phyloP scores from a whole-genome alignment of 2,113 vertebrate genomes.

The Brachyhypopomus occidentalis region DNA sequence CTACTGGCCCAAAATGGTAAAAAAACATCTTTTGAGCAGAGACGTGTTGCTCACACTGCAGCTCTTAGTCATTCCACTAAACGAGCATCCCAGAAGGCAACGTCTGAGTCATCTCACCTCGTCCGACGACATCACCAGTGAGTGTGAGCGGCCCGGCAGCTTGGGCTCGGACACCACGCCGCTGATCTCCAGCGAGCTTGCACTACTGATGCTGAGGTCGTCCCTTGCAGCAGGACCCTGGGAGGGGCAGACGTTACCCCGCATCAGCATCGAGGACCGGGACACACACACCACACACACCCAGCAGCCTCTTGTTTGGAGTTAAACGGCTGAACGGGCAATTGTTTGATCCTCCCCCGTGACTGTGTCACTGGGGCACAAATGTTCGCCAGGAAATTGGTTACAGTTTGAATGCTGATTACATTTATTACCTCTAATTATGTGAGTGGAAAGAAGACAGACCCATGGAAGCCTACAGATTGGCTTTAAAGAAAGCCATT shows the following conservation, averaged over 20 bases:
- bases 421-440: slow-evolving; percentile 9
- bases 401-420: slow-evolving; percentile 33
- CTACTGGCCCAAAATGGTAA: slow-evolving; percentile 13
- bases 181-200: slow-evolving; percentile 89
- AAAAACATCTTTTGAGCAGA: background rate
- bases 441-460: slow-evolving; percentile 6
- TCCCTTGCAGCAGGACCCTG: slow-evolving; percentile 84
- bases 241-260: slow-evolving; percentile 26
- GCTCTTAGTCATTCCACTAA: background rate
- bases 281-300: background rate
- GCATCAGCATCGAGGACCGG: slow-evolving; percentile 13
- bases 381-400: slow-evolving; percentile 8
- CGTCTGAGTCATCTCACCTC: slow-evolving; percentile 79
- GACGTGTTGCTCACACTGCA: background rate
- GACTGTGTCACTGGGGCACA: slow-evolving; percentile 8
- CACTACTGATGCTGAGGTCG: slow-evolving; percentile 90
- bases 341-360: background rate
- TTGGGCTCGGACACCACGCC: slow-evolving; percentile 82
- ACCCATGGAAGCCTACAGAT: background rate
- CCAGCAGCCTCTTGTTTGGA: background rate
- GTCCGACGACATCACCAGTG: slow-evolving; percentile 83
- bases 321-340: background rate
- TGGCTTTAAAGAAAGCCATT: background rate
- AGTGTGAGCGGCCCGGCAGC: slow-evolving; percentile 78
- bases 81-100: background rate